Base-by-base conservation (phyloP, 2,113 vertebrate genomes). In the Oryzias melastigma region DNA sequence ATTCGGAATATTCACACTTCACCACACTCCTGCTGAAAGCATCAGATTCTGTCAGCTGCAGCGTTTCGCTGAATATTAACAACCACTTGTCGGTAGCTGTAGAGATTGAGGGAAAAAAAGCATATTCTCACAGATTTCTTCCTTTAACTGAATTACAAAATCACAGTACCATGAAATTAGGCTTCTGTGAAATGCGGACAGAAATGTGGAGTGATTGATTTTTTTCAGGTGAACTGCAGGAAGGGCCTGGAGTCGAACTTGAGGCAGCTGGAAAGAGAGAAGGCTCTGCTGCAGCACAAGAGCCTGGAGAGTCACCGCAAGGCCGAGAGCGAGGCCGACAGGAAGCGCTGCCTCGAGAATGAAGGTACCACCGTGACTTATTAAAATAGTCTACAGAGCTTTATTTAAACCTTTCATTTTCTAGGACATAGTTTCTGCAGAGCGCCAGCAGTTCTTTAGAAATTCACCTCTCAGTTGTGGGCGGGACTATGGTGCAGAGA, bases 251-350 rank as follows among this genome's bases (percentile, higher is more conserved):
- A 99, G 81, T 94, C 94, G 4, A 77, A 87, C 62, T 85, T 96
- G 81, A 92, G 96, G 76, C 97, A 96, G 65, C 77, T 98, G 69
- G 96, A 98, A 87, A 91, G 96, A 56, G 97, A 98, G 77, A 98
- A 97, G 63, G 97, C 95, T 1, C 93, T 99, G 85, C 93, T 99
- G 75, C 97, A 98, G 84, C 97, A 99, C 88, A 98, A 97, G 89
- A 97, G 94, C 72, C 90, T 95, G 65, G 96, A 99, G 71, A 95
- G 95, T 77, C 94, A 97, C 81, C 90, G 96, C 74, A 98, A 95
- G 88, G 95, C 95, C 0, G 97, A 99, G 86, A 94, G 92, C 27
- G 96, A 98, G 80, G 96, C 96, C 3, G 96, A 98, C 85, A 94
- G 94, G 88, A 99, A 97, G 71, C 95, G 97, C 62, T 94, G 93